Base-by-base conservation (phyloP, 92 coral and sea anemone species). In the Chrysogorgia sp. region DNA sequence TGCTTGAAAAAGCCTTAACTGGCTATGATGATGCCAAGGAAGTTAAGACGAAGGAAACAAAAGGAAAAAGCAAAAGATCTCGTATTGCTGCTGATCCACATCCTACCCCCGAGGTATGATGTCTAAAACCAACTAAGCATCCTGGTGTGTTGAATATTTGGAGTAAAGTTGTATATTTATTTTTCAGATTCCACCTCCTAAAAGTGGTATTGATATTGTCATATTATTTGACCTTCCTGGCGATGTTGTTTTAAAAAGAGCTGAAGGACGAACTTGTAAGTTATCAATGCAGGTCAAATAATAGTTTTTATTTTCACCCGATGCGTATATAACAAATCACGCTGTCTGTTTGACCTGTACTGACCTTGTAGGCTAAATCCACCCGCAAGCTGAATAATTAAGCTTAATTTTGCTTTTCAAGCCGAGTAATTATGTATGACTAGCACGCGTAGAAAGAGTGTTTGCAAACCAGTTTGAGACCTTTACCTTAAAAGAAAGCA, bases 181-280 rank as follows among this genome's bases (percentile, higher is more conserved):
- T 34, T 64, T 25, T 31, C 52, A 93, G 97, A 34, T 63, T 43
- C 83, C 90, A 1, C 59, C 92, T 22, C 97, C 86, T 68, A 94
- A 91, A 88, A 90, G 97, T 80, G 98, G 98, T 35, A 92, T 94
- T 25, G 97, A 94, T 57, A 66, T 94, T 58, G 98, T 94, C 13
- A 81, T 94, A 6, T 80, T 94, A 59, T 94, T 92, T 48, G 98
- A 94, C 63, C 85, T 94, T 50, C 92, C 97, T 12, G 96, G 92
- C 81, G 97, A 92, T 26, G 90, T 92, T 21, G 90, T 90, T 8
- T 88, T 94, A 7, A 89, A 60, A 58, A 81, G 98, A 78, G 97
- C 98, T 35, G 98, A 94, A 82, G 98, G 98, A 67, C 79, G 98
- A 69, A 94, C 97, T n/a, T 94, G 98, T 94, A 71, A 92, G 97